These are phyloP conservation scores for Lagenorhynchus albirostris DNA, from an alignment of 2,113 vertebrate genomes.

Conservation along the genomic window DNA sequence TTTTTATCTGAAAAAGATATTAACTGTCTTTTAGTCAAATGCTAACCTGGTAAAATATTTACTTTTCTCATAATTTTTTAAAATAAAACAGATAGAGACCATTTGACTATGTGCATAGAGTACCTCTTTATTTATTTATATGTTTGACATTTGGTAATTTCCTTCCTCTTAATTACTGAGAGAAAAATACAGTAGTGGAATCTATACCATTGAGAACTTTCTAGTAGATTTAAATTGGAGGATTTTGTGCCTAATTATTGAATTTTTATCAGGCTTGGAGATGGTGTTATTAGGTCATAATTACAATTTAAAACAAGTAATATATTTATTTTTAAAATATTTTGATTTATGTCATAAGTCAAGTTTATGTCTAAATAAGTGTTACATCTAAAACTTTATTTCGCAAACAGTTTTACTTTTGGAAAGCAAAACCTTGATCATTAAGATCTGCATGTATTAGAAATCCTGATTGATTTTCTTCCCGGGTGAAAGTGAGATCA, in stretches of 20 bases:
- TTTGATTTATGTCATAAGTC: neutral
- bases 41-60: neutral
- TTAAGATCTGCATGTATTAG: neutral
- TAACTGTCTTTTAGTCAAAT: neutral
- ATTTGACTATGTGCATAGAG: constrained; percentile 27
- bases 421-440: neutral
- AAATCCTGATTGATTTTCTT: neutral
- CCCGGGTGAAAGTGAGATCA: neutral
- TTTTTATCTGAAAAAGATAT: neutral
- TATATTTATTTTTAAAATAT: neutral
- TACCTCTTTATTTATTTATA: neutral
- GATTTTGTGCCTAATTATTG: neutral
- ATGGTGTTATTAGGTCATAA: neutral
- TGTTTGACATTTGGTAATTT: neutral
- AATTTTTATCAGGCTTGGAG: neutral
- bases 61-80: neutral
- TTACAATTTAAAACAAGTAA: neutral
- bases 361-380: neutral
- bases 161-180: neutral
- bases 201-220: neutral
- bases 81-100: neutral
- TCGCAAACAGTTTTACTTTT: neutral
- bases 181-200: neutral
- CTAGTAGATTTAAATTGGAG: neutral
- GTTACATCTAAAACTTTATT: neutral